Base-by-base conservation (phyloP, 2,888 invertebrate genomes). In the Patella ulyssiponensis region DNA sequence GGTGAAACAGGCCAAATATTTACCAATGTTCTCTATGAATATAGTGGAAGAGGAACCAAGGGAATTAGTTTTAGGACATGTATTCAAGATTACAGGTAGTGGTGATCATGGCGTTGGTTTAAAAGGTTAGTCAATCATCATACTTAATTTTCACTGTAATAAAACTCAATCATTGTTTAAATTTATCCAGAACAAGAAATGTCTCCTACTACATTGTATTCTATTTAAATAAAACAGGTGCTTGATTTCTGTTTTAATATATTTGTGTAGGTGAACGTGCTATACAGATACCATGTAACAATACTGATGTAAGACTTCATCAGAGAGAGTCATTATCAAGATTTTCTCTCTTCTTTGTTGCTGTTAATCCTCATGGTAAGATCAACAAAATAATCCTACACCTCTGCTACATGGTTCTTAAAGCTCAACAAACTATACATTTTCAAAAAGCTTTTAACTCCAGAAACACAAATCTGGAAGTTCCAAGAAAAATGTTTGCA, bases 261-360 rank as follows among this genome's bases (percentile, higher is more conserved):
- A 9, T 44, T 44, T 44, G 9, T 79, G 3, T 73, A 88, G 88
- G 86, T 73, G 89, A 89, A 73, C 78, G 89, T 72, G 88, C 87
- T 3, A 77, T 90, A 12, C 79, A 83, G 58, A 81, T 88, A 11
- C 84, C 84, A 54, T 86, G 86, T 85, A 83, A 75, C 64, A 80
- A 79, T 44, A 80, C 82, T 44, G 82, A 82, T 9, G 77, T 75
- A 20, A 58, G 77, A 9, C 44, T 69, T 20, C 72, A 81, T 14
- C 77, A 81, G n/a, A 79, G 86, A 23, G 87, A 86, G n/a, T 87
- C 87, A 2, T 77, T 86, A 11, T 80, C 86, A n/a, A 80, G 84
- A 69, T 88, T 88, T 71, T 84, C 86, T n/a, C 78, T 90, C 15
- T 90, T 85, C 77, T 89, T 87, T 82, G 86, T 90, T 23, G 88